These are phyloP conservation scores for Pyrgus malvae DNA, from an alignment of 2,888 invertebrate species.

Conservation along the genomic window DNA sequence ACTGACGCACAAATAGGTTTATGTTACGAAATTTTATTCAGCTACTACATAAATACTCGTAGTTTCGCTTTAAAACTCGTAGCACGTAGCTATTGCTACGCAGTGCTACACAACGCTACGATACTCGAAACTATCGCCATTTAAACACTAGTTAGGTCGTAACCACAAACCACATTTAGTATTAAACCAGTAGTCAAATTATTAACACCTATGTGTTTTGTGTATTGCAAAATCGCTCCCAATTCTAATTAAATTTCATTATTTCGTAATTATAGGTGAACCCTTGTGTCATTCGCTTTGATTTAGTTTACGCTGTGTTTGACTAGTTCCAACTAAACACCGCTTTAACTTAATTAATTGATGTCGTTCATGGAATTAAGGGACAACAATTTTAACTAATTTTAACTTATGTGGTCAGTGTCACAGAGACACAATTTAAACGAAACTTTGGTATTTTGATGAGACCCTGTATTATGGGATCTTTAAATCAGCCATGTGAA, in stretches of 20 bases:
- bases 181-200: constrained; percentile 23
- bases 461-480: too few relatives aligned
- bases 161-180: constrained; percentile 26
- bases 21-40: too few relatives aligned
- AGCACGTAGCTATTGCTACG: constrained; percentile 27
- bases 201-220: constrained; percentile 18
- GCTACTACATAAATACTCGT: too few relatives aligned
- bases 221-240: neutral
- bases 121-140: neutral
- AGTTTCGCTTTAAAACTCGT: neutral
- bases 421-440: too few relatives aligned
- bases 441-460: too few relatives aligned
- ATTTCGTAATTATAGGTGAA: constrained; percentile 21
- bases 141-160: constrained; percentile 24
- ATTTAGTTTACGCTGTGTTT: constrained; percentile 14
- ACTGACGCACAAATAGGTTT: too few relatives aligned
- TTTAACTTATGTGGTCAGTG: too few relatives aligned
- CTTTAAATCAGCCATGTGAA: too few relatives aligned
- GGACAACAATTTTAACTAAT: too few relatives aligned
- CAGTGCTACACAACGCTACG: neutral
- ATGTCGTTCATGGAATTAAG: too few relatives aligned
- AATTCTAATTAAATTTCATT: constrained; percentile 19
- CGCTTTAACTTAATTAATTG: too few relatives aligned
- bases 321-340: constrained; percentile 28
- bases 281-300: constrained; percentile 18